These are phyloP conservation scores for Nymphalis io DNA, from an alignment of 1,140 invertebrate species.

Conservation along the genomic window DNA sequence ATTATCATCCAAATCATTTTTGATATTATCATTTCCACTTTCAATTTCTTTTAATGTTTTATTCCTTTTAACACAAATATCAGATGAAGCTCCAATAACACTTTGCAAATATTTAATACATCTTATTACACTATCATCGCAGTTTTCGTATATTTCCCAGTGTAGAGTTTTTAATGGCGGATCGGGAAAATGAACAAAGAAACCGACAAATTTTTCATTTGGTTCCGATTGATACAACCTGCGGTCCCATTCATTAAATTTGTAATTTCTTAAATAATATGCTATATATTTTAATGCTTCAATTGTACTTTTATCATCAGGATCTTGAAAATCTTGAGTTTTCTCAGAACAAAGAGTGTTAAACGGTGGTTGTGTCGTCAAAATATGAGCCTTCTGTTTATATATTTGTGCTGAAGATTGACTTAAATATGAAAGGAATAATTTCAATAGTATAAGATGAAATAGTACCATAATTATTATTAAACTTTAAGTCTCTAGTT, in stretches of 20 bases:
- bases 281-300: slow-evolving; percentile 15
- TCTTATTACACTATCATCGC: not conserved
- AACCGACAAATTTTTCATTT: not conserved
- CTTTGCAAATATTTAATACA: not conserved
- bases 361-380: not conserved
- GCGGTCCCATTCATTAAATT: not conserved
- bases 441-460: too few species aligned
- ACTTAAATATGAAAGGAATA: too few species aligned
- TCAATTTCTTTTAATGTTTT: not conserved
- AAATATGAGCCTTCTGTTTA: not conserved
- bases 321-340: slow-evolving; percentile 41
- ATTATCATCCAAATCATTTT: not conserved
- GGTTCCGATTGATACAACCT: not conserved
- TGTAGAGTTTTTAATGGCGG: not conserved
- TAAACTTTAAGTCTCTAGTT: too few species aligned
- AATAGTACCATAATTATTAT: too few species aligned
- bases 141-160: slow-evolving; percentile 5
- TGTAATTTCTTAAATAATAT: slow-evolving; percentile 5
- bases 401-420: not conserved
- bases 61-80: not conserved
- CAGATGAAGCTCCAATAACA: not conserved
- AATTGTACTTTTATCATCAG: not conserved
- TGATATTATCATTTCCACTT: not conserved
- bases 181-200: not conserved
- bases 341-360: not conserved